Evolutionary conservation across 2,113 vertebrate genomes (phyloP), one percentile per base, ranked within the genome.

Genomic region (Salminus brasiliensis): DNA sequence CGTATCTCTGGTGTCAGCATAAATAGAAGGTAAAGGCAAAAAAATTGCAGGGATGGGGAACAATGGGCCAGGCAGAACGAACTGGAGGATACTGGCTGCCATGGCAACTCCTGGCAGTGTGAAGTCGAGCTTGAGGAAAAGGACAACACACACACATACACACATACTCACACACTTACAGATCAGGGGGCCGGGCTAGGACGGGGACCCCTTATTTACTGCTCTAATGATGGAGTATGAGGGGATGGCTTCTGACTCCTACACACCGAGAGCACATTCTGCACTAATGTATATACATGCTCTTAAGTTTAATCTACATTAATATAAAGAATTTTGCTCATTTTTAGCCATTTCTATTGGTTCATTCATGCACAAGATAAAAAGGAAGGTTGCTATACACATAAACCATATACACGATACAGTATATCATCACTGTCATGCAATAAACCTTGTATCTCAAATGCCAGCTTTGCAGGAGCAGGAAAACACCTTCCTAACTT

Each of bases 41-140:
- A 66, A 73, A 62, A 82, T 82, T 82, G 83, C 73, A 79, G 80
- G 80, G 75, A 82, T 73, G 53, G 72, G 75, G 81, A 76, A 82
- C 77, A 82, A 82, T 69, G 77, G 75, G 49, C 53, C 36, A 57
- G 63, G 27, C 68, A 78, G 68, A 63, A 62, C 72, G 45, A 79
- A 73, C 78, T 79, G 80, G 63, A 80, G 78, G 74, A 71, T 63
- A 80, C 60, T 49, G 32, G 84, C 69, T 85, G 70, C 81, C 81
- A 83, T 85, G 81, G 81, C 76, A 85, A 80, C 83, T 3, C 43
- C n/a, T 52, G 34, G 78, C 65, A 72, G 67, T 32, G 25, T 70
- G 34, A 23, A 52, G 53, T 53, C 53, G 67, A 39, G 47, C 65
- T 69, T 49, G 75, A 18, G 47, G 57, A 32, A 49, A 18, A 71